phyloP scores from a whole-genome alignment of 2,113 vertebrate genomes.

The Neolamprologus longior region DNA sequence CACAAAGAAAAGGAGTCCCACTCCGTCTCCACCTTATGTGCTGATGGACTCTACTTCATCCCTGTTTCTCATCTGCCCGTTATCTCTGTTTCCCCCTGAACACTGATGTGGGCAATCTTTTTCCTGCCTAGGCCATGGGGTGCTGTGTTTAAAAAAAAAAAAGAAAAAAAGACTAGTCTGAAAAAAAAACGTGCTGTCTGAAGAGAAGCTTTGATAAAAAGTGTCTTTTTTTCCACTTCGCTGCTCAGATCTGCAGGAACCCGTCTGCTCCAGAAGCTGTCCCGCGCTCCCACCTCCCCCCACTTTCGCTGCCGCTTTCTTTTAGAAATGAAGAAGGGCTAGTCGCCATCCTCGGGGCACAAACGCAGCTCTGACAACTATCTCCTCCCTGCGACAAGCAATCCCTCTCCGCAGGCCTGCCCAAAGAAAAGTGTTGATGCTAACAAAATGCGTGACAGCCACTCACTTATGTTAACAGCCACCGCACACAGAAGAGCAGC shows the following conservation, averaged over 20 bases:
- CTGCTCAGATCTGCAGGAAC: constrained; percentile 37
- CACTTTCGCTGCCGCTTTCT: background rate
- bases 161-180: background rate
- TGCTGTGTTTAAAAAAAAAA: background rate
- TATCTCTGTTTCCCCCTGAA: constrained; percentile 17
- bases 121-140: background rate
- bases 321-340: constrained; percentile 37
- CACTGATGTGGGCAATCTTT: constrained; percentile 13
- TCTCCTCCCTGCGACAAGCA: constrained; percentile 54
- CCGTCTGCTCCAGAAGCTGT: constrained; percentile 3
- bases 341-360: constrained; percentile 28
- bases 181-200: background rate
- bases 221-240: constrained; percentile 39
- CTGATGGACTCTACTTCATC: constrained; percentile 4
- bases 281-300: background rate
- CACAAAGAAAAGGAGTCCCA: background rate
- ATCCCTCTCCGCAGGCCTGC: constrained; percentile 49
- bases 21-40: background rate
- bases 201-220: constrained; percentile 43
- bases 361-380: constrained; percentile 51
- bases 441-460: constrained; percentile 67
- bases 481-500: constrained; percentile 2
- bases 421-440: constrained; percentile 63
- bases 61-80: background rate
- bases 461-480: constrained; percentile 64